Evolutionary conservation across 2,888 invertebrate genomes (phyloP).

Genomic region (Drosophila koepferae): DNA sequence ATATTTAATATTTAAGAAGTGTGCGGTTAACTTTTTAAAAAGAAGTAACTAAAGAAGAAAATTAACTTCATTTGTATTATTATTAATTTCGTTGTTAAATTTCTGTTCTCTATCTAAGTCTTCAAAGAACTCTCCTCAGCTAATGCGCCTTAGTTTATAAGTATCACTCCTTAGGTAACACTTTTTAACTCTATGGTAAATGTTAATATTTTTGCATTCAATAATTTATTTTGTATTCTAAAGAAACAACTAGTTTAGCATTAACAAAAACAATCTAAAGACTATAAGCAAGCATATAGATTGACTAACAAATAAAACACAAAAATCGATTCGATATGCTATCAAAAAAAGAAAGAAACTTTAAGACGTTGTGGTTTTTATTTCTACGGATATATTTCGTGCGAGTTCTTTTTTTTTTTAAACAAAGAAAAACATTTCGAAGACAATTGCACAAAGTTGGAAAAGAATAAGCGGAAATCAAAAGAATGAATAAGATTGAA

Average conservation of each 20-base stretch:
- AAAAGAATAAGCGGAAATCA: conserved; percentile 74
- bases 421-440: conserved; percentile 27
- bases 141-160: conserved; percentile 53
- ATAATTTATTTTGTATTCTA: conserved; percentile 77
- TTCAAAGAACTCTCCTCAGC: conserved; percentile 43
- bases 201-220: conserved; percentile 73
- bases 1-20: conserved; percentile 34
- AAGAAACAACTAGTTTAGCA: conserved; percentile 48
- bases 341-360: conserved; percentile 49
- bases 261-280: conserved; percentile 65
- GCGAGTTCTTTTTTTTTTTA: conserved; percentile 48
- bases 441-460: conserved; percentile 73
- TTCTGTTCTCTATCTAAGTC: conserved; percentile 55
- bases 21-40: conserved; percentile 40
- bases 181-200: conserved; percentile 49
- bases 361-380: conserved; percentile 82
- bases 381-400: conserved; percentile 75
- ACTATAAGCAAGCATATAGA: conserved; percentile 74
- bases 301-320: conserved; percentile 74
- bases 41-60: conserved; percentile 28
- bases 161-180: conserved; percentile 44
- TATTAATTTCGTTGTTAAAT: conserved; percentile 57
- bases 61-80: conserved; percentile 47
- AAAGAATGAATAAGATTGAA: conserved; percentile 49
- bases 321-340: conserved; percentile 67